Conservation (phyloP, 2,888 invertebrate genomes). For the Yponomeuta malinellus region DNA sequence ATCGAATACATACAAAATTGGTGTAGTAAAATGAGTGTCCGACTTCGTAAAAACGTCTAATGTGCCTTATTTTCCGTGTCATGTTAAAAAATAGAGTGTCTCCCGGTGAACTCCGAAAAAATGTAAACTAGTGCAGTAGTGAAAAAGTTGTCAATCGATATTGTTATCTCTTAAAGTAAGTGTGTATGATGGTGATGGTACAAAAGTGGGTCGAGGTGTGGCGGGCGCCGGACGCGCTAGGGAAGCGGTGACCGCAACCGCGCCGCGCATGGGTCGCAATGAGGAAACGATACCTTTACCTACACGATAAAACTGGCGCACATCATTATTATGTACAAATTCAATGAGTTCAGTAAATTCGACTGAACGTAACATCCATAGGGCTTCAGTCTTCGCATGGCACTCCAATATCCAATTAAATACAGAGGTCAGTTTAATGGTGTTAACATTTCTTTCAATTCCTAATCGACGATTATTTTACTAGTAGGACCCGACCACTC, state of each 20-base stretch:
- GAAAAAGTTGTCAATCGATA: constrained; percentile 53
- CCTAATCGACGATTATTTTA: constrained; percentile 42
- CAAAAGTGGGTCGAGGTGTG: constrained; percentile 30
- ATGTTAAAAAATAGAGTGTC: constrained; percentile 61
- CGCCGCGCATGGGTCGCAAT: constrained; percentile 64
- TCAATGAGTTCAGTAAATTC: constrained; percentile 48
- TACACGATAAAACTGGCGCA: constrained; percentile 61
- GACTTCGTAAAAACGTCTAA: constrained; percentile 60
- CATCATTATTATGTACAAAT: constrained; percentile 60
- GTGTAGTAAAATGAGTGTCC: constrained; percentile 65
- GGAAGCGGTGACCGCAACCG: constrained; percentile 46
- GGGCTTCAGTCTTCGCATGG: constrained; percentile 48
- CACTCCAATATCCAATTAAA: constrained; percentile 34
- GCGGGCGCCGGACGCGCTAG: constrained; percentile 23
- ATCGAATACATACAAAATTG: constrained; percentile 62
- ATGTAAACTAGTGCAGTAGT: constrained; percentile 64
- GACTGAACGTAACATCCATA: constrained; percentile 57
- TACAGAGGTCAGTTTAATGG: constrained; percentile 29
- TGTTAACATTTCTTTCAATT: constrained; percentile 44
- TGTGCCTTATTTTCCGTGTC: constrained; percentile 39
- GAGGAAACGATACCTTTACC: constrained; percentile 58
- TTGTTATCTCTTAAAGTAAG: constrained; percentile 36
- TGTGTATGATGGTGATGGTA: constrained; percentile 36
- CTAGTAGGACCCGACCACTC: constrained; percentile 21
- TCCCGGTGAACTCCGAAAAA: constrained; percentile 51